Percentiles rank a stretch among this genome's conserved stretches.
Conservation (phyloP, 1,140 invertebrate species). For the Drosophila fuyamai region DNA sequence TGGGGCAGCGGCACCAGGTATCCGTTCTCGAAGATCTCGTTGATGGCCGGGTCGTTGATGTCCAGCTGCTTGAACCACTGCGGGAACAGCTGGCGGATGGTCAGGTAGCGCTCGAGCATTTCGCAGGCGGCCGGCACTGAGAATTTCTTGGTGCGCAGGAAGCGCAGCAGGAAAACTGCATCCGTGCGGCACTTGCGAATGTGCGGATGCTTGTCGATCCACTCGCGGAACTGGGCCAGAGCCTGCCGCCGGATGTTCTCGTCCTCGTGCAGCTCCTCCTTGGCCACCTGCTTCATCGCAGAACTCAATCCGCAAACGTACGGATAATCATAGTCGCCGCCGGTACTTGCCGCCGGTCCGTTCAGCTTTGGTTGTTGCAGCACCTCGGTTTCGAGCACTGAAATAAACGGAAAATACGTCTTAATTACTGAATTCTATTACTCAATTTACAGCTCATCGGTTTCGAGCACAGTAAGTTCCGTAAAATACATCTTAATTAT, state of each 20-base stretch:
- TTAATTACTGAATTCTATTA: slow-evolving; percentile 4
- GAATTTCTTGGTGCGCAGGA: slow-evolving; percentile 94
- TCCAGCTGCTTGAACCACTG: slow-evolving; percentile 93
- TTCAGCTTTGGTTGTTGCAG: slow-evolving; percentile 66
- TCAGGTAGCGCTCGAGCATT: slow-evolving; percentile 93
- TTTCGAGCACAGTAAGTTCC: too few species aligned
- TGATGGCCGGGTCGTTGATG: slow-evolving; percentile 88
- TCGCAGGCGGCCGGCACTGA: slow-evolving; percentile 93
- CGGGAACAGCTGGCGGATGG: slow-evolving; percentile 91
- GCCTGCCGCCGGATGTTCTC: slow-evolving; percentile 89
- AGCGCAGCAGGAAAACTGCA: slow-evolving; percentile 91
- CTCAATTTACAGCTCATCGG: neutral
- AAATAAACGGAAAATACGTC: neutral
- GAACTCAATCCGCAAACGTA: slow-evolving; percentile 70
- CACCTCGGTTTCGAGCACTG: slow-evolving; percentile 84
- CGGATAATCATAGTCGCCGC: slow-evolving; percentile 68
- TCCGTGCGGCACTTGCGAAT: slow-evolving; percentile 92
- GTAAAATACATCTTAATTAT: neutral
- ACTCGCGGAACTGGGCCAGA: slow-evolving; percentile 90
- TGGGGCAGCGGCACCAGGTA: slow-evolving; percentile 92
- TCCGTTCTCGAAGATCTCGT: slow-evolving; percentile 92
- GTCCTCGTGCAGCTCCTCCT: slow-evolving; percentile 90
- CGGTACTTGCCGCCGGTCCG: slow-evolving; percentile 49
- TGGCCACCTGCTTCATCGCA: slow-evolving; percentile 86
- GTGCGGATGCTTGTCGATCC: slow-evolving; percentile 90